Evolutionary conservation across 2,797 vertebrate species (phyloP).

Genomic region (Syngnathus rostellatus): DNA sequence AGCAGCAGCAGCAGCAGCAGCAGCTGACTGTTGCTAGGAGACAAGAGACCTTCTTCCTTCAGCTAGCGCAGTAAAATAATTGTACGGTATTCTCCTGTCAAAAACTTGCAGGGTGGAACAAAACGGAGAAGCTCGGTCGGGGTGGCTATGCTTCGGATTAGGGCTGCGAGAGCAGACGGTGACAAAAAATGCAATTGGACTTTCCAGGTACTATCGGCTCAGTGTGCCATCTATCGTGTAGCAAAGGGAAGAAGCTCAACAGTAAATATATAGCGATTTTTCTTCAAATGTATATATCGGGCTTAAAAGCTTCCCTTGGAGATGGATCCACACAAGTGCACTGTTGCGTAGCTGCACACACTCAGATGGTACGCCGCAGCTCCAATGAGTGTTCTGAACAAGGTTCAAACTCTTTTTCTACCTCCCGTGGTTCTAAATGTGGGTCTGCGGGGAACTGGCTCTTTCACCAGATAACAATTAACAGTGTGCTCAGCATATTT

Average conservation of each 20-base stretch:
- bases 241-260: not conserved
- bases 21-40: constrained; percentile 75
- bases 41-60: constrained; percentile 54
- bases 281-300: too few relatives aligned
- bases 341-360: not conserved
- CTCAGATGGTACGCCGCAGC: constrained; percentile 13
- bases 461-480: constrained; percentile 29
- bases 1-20: constrained; percentile 49
- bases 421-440: constrained; percentile 54
- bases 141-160: constrained; percentile 38
- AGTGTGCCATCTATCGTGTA: too few relatives aligned
- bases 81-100: constrained; percentile 62
- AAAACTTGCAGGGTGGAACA: constrained; percentile 59
- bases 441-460: constrained; percentile 44
- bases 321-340: not conserved
- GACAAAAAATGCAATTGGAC: constrained; percentile 20
- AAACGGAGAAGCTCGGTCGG: constrained; percentile 41
- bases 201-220: not conserved
- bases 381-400: constrained; percentile 38
- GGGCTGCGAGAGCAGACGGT: constrained; percentile 22
- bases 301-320: not conserved
- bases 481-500: constrained; percentile 46
- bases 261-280: not conserved
- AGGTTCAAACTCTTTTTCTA: constrained; percentile 44
- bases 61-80: constrained; percentile 71